Evolutionary conservation across 2,113 vertebrate genomes (phyloP), one percentile per base, ranked within the genome.

Genomic region (Ancistrus triradiatus): DNA sequence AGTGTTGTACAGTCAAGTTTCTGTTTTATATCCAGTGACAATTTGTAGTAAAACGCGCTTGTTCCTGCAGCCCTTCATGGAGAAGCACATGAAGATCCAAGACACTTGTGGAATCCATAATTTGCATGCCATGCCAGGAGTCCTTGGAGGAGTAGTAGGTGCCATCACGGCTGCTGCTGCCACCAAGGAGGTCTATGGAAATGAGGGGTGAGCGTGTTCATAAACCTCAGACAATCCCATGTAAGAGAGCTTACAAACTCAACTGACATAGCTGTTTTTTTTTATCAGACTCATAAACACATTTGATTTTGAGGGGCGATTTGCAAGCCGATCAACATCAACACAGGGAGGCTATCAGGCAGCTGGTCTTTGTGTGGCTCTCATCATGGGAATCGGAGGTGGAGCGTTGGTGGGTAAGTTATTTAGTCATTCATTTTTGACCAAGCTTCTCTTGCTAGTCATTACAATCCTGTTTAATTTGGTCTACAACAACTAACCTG

Each of bases 51-150:
- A 38, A 52, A 14, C 28, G 2, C 3, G 19, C 8, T 10, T 57
- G 38, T 43, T 66, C 56, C 10, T 10, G n/a, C 65, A 98, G 95
- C 95, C 95, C 0, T 89, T 92, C 74, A 61, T 99, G 74, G 93
- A 95, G 66, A 89, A 86, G 22, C n/a, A n/a, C n/a, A 52, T 98
- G 14, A 89, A 85, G 35, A 84, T 98, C 63, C 96, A 99, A 68
- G 96, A 99, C 42, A 98, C 96, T 0, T 99, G 96, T 2, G 96
- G 96, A 18, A 64, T 98, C 63, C 91, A 99, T 79, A 99, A 98
- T 71, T 89, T 99, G 42, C 96, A 99, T 0, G 96, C 87, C 4
- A 70, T 98, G 47, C 96, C 96, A 0, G 96, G 96, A 7, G 52
- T 99, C 70, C 90, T 98, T 0, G 95, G 95, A 0, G 93, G 88